Base-by-base conservation (phyloP, 2,888 invertebrate genomes). In the Cerastoderma edule region DNA sequence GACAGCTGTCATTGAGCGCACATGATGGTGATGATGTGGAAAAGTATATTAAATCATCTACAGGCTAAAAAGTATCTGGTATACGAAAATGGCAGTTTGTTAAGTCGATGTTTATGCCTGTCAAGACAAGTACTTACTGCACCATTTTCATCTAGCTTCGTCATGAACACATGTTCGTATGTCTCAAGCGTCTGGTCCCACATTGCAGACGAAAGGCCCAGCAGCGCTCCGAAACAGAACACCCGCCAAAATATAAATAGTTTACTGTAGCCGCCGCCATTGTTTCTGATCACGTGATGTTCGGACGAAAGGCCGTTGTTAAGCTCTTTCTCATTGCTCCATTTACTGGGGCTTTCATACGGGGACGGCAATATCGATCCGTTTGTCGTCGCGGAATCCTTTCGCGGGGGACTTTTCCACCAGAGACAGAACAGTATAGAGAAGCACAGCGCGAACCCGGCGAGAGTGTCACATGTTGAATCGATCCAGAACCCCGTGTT, bases 401-500 rank as follows among this genome's bases (percentile, higher is more conserved):
- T 67, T 63, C 71, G 32, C 0, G 85, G 83, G 1, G 84, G 81
- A 44, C 78, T 69, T 78, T 86, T 87, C 75, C 75, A 83, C 73
- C 72, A 86, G n/a, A 87, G 64, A 66, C 74, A 83, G 48, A 88
- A 85, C 22, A 85, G 48, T 22, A 85, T 90, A 96, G 96, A 78
- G 84, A 83, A 50, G 86, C 89, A 84, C 83, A 91, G 76, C 83
- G 88, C 57, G 19, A 84, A 70, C 22, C 86, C 87, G 5, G 97
- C 97, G 6, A 97, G 89, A 0, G 95, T 95, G 93, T 97, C 97
- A 87, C 96, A 96, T 3, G 96, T 92, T 0, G 96, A 97, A 87
- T 97, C 97, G 1, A 97, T 95, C 93, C 95, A 96, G 89, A 96
- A 97, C 0, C 97, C 97, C 0, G 95, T 90, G 0, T 96, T 95